phyloP scores from a whole-genome alignment of 2,113 vertebrate genomes.

The Varanus komodoensis region DNA sequence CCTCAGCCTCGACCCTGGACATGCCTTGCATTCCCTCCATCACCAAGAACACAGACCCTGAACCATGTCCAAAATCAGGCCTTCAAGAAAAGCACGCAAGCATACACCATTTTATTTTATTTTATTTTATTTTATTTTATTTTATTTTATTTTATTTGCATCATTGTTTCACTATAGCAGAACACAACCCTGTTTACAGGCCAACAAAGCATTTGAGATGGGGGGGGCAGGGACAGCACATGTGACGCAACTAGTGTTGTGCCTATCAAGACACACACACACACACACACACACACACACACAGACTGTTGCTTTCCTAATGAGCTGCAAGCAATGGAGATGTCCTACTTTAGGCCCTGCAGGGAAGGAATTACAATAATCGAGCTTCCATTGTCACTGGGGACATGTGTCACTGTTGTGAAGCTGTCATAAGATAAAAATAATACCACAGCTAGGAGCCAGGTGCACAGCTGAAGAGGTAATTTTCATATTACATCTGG shows the following conservation, averaged over 20 bases:
- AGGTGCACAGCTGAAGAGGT: background rate
- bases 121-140: too few relatives aligned
- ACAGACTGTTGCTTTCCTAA: slow-evolving; percentile 34
- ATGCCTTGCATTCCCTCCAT: background rate
- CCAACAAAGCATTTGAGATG: background rate
- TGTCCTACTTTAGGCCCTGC: slow-evolving; percentile 63
- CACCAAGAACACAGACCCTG: background rate
- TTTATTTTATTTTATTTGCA: background rate
- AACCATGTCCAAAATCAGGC: background rate
- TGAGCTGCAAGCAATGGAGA: slow-evolving; percentile 24
- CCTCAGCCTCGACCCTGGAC: background rate
- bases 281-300: too few relatives aligned
- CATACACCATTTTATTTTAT: background rate
- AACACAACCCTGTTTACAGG: background rate
- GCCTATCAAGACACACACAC: slow-evolving; percentile 22
- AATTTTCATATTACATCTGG: slow-evolving; percentile 36
- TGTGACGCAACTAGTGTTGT: slow-evolving; percentile 43
- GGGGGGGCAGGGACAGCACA: background rate
- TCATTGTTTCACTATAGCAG: background rate
- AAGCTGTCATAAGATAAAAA: slow-evolving; percentile 65
- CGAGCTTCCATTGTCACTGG: slow-evolving; percentile 59
- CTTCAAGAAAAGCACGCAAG: background rate
- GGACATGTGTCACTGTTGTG: slow-evolving; percentile 61
- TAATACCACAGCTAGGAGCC: slow-evolving; percentile 58
- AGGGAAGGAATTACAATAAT: slow-evolving; percentile 67